These are phyloP conservation scores for Heliconius melpomene DNA, from an alignment of 1,140 invertebrate genomes.

Conservation along the genomic window DNA sequence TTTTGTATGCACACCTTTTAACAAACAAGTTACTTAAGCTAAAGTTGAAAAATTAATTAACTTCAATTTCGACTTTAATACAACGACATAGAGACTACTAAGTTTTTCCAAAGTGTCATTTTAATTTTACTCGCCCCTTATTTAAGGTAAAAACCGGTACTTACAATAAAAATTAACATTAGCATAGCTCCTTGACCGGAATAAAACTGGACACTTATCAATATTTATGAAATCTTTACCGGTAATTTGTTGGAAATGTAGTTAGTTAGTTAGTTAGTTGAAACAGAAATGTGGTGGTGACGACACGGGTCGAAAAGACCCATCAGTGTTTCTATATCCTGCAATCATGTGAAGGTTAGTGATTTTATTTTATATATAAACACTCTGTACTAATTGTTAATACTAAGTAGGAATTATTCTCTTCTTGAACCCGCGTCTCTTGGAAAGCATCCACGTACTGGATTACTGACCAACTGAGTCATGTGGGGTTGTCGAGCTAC, in stretches of 20 bases:
- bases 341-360: conserved; percentile 14
- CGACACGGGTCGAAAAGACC: conserved; percentile 27
- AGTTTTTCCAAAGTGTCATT: not conserved
- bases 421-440: too few relatives aligned
- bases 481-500: too few relatives aligned
- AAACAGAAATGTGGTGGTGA: conserved; percentile 55
- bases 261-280: conserved; percentile 54
- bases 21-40: conserved; percentile 44
- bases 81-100: conserved; percentile 14
- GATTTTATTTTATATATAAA: not conserved
- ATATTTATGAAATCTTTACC: conserved; percentile 69
- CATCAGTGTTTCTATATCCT: not conserved
- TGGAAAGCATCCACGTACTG: too few relatives aligned
- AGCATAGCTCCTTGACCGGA: conserved; percentile 79
- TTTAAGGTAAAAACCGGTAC: conserved; percentile 67
- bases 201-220: conserved; percentile 69
- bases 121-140: conserved; percentile 57
- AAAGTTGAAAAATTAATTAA: conserved; percentile 28
- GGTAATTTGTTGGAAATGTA: conserved; percentile 48
- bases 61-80: conserved; percentile 44
- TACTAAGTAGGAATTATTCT: not conserved
- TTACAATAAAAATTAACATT: conserved; percentile 68
- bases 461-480: too few relatives aligned
- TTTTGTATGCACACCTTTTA: conserved; percentile 77
- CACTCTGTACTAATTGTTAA: not conserved